These are phyloP conservation scores for Rhincodon typus DNA, from an alignment of 2,797 vertebrate species.

Conservation along the genomic window DNA sequence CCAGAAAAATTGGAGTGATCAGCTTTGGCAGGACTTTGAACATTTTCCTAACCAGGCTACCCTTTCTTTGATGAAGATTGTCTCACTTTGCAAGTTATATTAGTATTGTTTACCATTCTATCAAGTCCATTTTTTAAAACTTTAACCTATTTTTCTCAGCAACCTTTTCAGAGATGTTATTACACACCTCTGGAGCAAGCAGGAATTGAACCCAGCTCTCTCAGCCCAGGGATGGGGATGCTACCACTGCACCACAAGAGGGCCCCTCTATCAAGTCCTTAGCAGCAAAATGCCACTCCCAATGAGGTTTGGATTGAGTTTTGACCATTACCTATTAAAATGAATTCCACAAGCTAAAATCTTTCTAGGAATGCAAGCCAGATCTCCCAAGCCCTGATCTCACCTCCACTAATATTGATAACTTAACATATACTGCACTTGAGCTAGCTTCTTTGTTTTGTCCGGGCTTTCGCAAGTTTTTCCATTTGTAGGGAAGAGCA, in stretches of 20 bases:
- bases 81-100: background rate
- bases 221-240: too few species aligned
- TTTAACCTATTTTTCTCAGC: too few species aligned
- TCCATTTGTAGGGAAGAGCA: background rate
- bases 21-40: background rate
- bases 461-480: background rate
- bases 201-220: too few species aligned
- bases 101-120: background rate
- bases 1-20: background rate
- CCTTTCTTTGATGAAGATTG: background rate
- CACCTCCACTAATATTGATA: background rate
- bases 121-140: background rate
- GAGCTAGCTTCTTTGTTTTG: background rate
- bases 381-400: background rate
- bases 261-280: background rate
- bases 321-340: background rate
- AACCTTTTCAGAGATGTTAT: too few species aligned
- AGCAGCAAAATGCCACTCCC: background rate
- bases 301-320: background rate
- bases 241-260: too few species aligned
- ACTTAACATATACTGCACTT: background rate
- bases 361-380: background rate
- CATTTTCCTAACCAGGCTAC: background rate
- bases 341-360: background rate
- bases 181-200: too few species aligned